These are phyloP conservation scores for Drosophila neotestacea DNA, from an alignment of 2,888 invertebrate genomes.

Conservation along the genomic window DNA sequence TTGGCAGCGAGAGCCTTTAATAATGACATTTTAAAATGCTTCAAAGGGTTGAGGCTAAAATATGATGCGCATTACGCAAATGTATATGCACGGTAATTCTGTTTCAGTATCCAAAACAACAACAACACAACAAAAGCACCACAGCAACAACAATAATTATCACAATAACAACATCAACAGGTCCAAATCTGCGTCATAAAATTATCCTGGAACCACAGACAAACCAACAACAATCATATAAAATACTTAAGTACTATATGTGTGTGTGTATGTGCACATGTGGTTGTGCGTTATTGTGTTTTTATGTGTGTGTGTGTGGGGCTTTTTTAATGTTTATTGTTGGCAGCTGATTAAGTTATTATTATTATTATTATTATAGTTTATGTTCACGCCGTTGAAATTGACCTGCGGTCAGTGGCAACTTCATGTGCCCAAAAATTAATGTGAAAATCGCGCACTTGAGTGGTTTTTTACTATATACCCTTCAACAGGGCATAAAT, in stretches of 20 bases:
- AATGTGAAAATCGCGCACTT: slow-evolving; percentile 36
- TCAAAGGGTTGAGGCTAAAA: no score
- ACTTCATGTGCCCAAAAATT: slow-evolving; percentile 23
- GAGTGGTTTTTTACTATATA: slow-evolving; percentile 7
- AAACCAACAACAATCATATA: slow-evolving; percentile 9
- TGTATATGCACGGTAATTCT: no score
- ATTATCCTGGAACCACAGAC: slow-evolving; percentile 19
- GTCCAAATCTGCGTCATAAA: slow-evolving; percentile 7
- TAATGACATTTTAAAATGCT: no score
- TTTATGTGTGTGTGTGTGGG: slow-evolving; percentile 1
- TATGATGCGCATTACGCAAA: no score
- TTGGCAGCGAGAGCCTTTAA: no score
- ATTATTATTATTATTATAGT: slow-evolving; percentile 41
- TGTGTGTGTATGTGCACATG: no score
- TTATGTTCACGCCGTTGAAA: slow-evolving; percentile 26
- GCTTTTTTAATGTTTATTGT: slow-evolving; percentile 43
- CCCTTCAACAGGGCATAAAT: no score
- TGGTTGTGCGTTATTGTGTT: slow-evolving; percentile 1
- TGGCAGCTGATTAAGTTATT: slow-evolving; percentile 55
- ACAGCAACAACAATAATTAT: slow-evolving; percentile 10
- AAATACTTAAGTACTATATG: slow-evolving; percentile 1
- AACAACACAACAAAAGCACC: no score
- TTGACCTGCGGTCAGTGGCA: slow-evolving; percentile 20
- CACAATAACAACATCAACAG: slow-evolving; percentile 4
- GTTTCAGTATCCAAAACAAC: no score